These are phyloP conservation scores for Campoletis raptor DNA, from an alignment of 2,888 invertebrate genomes.

Conservation along the genomic window DNA sequence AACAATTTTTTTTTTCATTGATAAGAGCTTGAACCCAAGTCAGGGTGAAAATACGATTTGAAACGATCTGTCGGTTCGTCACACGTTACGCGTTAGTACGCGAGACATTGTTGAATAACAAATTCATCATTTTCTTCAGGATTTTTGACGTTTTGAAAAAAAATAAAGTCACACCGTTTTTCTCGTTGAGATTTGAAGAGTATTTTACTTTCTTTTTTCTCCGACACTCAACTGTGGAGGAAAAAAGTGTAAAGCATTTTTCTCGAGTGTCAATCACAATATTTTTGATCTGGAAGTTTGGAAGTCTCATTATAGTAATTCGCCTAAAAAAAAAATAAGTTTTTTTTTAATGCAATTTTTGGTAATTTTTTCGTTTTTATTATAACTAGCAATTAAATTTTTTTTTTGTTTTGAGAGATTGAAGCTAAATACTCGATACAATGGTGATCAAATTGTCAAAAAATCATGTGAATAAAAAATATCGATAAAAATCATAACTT, in stretches of 20 bases:
- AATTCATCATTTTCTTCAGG: not conserved
- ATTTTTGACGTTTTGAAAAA: not conserved
- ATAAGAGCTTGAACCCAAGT: slow-evolving; percentile 52
- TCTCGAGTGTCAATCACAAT: not conserved
- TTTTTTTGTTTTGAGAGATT: not conserved
- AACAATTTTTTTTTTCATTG: slow-evolving; percentile 21
- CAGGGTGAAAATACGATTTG: not conserved
- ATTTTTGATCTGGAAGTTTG: not conserved
- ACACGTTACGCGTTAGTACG: not conserved
- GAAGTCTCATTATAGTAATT: not conserved
- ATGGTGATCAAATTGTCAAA: not conserved
- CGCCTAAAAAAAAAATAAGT: no score
- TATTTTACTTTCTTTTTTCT: not conserved
- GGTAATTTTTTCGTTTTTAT: no score
- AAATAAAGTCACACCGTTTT: not conserved
- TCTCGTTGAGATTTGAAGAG: not conserved
- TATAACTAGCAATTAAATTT: no score
- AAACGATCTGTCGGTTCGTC: not conserved
- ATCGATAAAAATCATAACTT: not conserved
- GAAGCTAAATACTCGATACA: not conserved
- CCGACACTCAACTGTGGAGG: no score
- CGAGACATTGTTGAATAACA: not conserved
- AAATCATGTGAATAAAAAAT: not conserved
- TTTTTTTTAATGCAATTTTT: no score
- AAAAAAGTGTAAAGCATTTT: not conserved